Evolutionary conservation across 1,140 invertebrate genomes (phyloP), one percentile per base, ranked within the genome.

Genomic region (Copidosoma floridanum): DNA sequence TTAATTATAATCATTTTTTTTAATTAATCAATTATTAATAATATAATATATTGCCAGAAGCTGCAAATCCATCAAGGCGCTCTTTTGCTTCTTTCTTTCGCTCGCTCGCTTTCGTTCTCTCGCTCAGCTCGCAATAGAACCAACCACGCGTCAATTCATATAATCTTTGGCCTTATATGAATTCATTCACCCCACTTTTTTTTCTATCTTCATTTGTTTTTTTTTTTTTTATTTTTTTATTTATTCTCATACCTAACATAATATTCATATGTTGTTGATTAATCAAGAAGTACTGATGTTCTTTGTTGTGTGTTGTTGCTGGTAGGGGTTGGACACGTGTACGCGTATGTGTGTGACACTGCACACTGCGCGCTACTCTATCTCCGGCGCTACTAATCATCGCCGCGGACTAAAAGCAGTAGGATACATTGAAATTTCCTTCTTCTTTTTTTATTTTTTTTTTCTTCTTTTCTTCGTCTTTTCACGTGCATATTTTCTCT

Each of bases 271-370:
- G n/a, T n/a, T n/a, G n/a, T n/a, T n/a, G n/a, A n/a, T n/a, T n/a
- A n/a, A n/a, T n/a, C n/a, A n/a, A n/a, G n/a, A n/a, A n/a, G n/a
- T n/a, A n/a, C n/a, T n/a, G n/a, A n/a, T 38, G 16, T 40, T 40
- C 32, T 41, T 29, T 35, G 35, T 23, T 23, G n/a, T 38, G 14
- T 37, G 18, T 52, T 46, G 70, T 60, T 47, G 57, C n/a, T n/a
- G n/a, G 68, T 77, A 79, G 78, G 77, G 67, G 70, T 77, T 75
- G 77, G 76, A 76, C 73, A 69, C 72, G 71, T n/a, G n/a, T n/a
- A n/a, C n/a, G n/a, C n/a, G n/a, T n/a, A n/a, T n/a, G n/a, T n/a
- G n/a, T n/a, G n/a, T n/a, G n/a, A n/a, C n/a, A n/a, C n/a, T n/a
- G n/a, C n/a, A n/a, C n/a, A n/a, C n/a, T n/a, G n/a, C n/a, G n/a